Evolutionary conservation across 2,113 vertebrate species (phyloP).

Genomic region (Stictonetta naevosa): DNA sequence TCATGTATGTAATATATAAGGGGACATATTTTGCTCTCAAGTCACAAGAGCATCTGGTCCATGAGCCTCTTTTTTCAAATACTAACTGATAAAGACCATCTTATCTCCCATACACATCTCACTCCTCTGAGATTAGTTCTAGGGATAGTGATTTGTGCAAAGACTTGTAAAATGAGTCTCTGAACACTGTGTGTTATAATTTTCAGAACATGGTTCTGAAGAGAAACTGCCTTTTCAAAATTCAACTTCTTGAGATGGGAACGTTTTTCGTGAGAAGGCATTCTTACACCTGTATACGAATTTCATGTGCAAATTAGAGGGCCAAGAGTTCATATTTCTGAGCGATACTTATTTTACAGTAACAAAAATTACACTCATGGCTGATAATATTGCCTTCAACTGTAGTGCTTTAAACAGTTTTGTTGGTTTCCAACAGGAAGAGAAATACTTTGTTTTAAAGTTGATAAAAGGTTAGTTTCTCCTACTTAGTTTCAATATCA

Average conservation of each 20-base stretch:
- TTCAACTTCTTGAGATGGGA: not conserved
- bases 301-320: conserved; percentile 1
- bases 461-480: not conserved
- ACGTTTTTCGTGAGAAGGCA: fast-evolving
- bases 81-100: not conserved
- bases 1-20: fast-evolving
- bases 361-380: not conserved
- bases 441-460: not conserved
- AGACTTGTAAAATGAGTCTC: not conserved
- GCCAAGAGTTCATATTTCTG: not conserved
- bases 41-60: not conserved
- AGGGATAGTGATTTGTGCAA: not conserved
- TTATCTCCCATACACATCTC: not conserved
- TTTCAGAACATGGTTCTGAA: not conserved
- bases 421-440: not conserved
- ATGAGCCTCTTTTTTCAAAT: fast-evolving
- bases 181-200: not conserved
- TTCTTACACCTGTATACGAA: not conserved
- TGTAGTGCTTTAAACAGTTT: not conserved
- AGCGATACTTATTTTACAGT: not conserved
- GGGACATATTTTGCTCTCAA: not conserved
- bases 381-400: not conserved
- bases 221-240: not conserved
- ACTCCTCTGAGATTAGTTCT: not conserved
- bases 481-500: not conserved